These are phyloP conservation scores for Struthidea cinerea DNA, from an alignment of 2,113 vertebrate species.

Conservation along the genomic window DNA sequence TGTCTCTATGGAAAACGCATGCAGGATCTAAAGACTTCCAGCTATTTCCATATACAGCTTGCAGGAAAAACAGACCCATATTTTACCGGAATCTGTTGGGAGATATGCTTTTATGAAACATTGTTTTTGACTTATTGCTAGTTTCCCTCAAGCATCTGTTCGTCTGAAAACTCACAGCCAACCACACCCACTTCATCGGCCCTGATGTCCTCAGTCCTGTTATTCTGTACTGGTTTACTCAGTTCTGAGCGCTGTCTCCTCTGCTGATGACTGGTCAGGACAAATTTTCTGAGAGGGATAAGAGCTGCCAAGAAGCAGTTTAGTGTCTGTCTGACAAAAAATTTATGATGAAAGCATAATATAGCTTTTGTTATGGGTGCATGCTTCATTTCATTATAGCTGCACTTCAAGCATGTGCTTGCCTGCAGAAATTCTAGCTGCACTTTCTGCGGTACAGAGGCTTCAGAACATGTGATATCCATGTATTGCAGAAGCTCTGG, in stretches of 20 bases:
- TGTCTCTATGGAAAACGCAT: neutral
- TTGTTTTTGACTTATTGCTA: neutral
- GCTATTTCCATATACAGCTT: neutral
- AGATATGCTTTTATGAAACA: neutral
- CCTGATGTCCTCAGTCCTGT: neutral
- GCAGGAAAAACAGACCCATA: neutral
- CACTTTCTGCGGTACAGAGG: neutral
- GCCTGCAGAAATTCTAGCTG: neutral
- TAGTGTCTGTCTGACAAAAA: neutral
- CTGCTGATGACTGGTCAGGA: neutral
- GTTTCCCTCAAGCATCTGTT: neutral
- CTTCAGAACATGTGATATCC: neutral
- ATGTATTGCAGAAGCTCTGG: rapidly evolving
- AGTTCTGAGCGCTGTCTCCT: neutral
- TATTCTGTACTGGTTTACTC: neutral
- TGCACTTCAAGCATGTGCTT: neutral
- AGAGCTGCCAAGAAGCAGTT: neutral
- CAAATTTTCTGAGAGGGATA: neutral
- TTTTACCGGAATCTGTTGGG: neutral
- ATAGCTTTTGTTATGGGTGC: neutral
- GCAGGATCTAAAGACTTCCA: neutral
- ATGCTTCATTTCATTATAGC: neutral
- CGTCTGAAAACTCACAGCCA: neutral
- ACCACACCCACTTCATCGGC: neutral
- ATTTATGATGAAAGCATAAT: neutral